Evolutionary conservation across 1,140 invertebrate genomes (phyloP).

Genomic region (Diabrotica virgifera): DNA sequence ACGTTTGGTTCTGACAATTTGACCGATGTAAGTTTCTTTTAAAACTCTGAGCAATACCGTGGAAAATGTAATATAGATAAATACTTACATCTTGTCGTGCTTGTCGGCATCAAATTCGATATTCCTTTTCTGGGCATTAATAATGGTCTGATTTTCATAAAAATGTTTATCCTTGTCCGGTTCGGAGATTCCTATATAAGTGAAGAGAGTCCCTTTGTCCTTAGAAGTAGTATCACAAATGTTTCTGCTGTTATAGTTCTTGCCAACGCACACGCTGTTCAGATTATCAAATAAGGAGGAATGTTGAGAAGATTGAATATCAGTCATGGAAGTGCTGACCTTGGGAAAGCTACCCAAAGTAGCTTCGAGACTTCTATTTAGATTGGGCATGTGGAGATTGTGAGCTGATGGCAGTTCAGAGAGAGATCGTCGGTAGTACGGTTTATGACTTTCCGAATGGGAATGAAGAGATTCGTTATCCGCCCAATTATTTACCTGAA

Average conservation of each 20-base stretch:
- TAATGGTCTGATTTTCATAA: slow-evolving; percentile 45
- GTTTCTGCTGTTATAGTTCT: slow-evolving; percentile 38
- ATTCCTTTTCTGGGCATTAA: slow-evolving; percentile 48
- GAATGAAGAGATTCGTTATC: slow-evolving; percentile 51
- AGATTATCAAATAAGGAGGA: slow-evolving; percentile 19
- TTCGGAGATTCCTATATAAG: slow-evolving; percentile 59
- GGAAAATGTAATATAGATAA: not conserved
- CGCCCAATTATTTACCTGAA: slow-evolving; percentile 50
- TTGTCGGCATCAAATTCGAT: slow-evolving; percentile 36
- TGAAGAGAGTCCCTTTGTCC: slow-evolving; percentile 49
- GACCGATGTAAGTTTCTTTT: too few relatives aligned
- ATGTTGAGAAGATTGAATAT: slow-evolving; percentile 41
- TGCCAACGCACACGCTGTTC: slow-evolving; percentile 17
- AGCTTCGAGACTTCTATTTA: slow-evolving; percentile 52
- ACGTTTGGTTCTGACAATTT: too few relatives aligned
- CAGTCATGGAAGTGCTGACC: slow-evolving; percentile 46
- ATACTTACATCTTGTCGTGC: slow-evolving; percentile 42
- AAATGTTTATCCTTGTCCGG: slow-evolving; percentile 45
- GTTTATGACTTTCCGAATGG: slow-evolving; percentile 52
- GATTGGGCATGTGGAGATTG: slow-evolving; percentile 41
- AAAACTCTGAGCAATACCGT: too few relatives aligned
- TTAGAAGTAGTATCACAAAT: slow-evolving; percentile 37
- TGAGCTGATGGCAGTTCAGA: slow-evolving; percentile 56
- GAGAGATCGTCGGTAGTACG: slow-evolving; percentile 62
- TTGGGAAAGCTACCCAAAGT: slow-evolving; percentile 40